Percentiles rank a stretch among this genome's conserved stretches.
phyloP scores from a whole-genome alignment of 2,113 vertebrate species.

The Symphodus melops region DNA sequence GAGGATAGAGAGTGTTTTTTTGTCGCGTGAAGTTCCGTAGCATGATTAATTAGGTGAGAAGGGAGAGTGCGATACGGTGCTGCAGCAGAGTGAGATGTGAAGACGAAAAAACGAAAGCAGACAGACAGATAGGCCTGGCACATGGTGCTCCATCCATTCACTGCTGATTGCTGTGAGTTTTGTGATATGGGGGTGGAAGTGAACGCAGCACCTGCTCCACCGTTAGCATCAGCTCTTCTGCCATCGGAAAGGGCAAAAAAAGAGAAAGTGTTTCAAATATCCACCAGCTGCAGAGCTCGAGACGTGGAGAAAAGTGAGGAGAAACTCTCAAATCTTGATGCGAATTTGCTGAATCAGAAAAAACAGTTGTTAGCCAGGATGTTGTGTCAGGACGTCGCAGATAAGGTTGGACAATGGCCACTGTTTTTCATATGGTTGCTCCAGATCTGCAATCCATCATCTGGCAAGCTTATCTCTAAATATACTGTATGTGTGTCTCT shows the following conservation, averaged over 20 bases:
- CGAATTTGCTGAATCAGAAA: background rate
- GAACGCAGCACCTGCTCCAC: slow-evolving; percentile 50
- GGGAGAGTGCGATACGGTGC: slow-evolving; percentile 62
- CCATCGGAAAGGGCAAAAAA: background rate
- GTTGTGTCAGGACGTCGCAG: background rate
- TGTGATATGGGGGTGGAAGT: slow-evolving; percentile 47
- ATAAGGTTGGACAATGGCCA: background rate
- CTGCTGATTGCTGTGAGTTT: slow-evolving; percentile 44
- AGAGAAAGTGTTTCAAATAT: background rate
- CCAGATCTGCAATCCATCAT: background rate
- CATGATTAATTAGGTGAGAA: slow-evolving; percentile 74
- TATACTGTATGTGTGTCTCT: too few species aligned
- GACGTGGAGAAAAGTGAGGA: background rate
- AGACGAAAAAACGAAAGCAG: slow-evolving; percentile 7
- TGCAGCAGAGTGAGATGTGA: slow-evolving; percentile 53
- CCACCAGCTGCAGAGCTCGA: background rate
- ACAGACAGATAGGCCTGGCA: slow-evolving; percentile 29
- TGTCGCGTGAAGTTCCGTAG: slow-evolving; percentile 63
- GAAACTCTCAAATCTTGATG: background rate
- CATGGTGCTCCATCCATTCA: slow-evolving; percentile 33
- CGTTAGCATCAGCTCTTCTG: slow-evolving; percentile 40
- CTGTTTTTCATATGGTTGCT: background rate
- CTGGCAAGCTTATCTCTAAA: too few species aligned
- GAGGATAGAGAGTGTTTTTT: slow-evolving; percentile 9
- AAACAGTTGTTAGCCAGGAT: background rate